Percentiles rank a stretch among this genome's conserved stretches.
These are phyloP conservation scores for Drosophila obscura DNA, from an alignment of 1,140 invertebrate genomes.

Conservation along the genomic window DNA sequence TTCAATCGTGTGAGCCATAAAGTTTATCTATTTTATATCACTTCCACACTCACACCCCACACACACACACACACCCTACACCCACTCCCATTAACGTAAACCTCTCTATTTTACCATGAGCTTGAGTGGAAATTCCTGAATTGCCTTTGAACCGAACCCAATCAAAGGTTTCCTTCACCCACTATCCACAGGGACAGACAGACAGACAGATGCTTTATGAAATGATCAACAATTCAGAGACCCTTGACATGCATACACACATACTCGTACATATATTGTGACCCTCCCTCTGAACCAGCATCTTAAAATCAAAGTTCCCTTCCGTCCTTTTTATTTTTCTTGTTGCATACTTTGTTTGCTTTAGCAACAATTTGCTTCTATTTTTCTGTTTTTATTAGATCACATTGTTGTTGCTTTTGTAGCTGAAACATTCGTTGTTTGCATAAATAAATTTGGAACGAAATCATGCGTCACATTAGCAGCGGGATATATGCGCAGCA, in stretches of 20 bases:
- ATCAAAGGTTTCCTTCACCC: conserved; percentile 8
- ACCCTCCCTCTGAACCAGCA: conserved; percentile 11
- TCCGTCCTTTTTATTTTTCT: conserved; percentile 37
- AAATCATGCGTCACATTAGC: conserved; percentile 79
- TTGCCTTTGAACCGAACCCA: conserved; percentile 11
- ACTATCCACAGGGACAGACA: conserved; percentile 16
- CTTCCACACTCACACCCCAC: no score
- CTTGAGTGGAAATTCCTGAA: conserved; percentile 12
- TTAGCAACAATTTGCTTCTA: conserved; percentile 37
- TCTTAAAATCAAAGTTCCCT: conserved; percentile 67
- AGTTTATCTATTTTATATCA: neutral
- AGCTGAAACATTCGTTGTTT: conserved; percentile 55
- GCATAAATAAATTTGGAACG: conserved; percentile 75
- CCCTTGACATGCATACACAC: conserved; percentile 31
- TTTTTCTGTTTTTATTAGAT: conserved; percentile 20
- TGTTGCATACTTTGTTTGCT: conserved; percentile 75
- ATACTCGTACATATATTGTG: conserved; percentile 9
- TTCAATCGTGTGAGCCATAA: no score
- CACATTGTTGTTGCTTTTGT: conserved; percentile 32
- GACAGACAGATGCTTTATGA: conserved; percentile 26
- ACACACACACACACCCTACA: neutral
- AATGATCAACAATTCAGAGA: conserved; percentile 35
- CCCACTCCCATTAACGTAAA: neutral
- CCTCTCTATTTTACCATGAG: neutral
- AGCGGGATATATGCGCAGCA: conserved; percentile 53